Evolutionary conservation across 2,113 vertebrate genomes (phyloP).

Genomic region (Riparia riparia): DNA sequence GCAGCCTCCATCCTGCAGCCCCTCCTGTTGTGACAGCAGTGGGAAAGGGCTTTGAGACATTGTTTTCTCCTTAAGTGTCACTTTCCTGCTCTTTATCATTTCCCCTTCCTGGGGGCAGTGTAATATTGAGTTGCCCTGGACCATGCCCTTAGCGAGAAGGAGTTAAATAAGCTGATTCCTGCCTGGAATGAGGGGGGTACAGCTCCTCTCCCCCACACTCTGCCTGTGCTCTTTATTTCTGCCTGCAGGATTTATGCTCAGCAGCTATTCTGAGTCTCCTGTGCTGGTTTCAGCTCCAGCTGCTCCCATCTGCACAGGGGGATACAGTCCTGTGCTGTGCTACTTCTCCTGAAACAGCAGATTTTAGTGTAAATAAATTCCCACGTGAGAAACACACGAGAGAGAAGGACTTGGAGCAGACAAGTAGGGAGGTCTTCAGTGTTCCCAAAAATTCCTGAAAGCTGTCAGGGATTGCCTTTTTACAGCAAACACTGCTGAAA

Average conservation of each 20-base stretch:
- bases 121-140: not conserved
- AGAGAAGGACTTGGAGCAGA: not conserved
- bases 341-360: not conserved
- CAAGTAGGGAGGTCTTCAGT: not conserved
- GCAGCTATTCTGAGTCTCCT: not conserved
- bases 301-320: conserved; percentile 17
- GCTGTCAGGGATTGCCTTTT: not conserved
- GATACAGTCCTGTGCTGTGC: not conserved
- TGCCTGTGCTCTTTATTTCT: not conserved
- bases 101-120: not conserved
- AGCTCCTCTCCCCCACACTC: not conserved
- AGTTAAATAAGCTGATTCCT: not conserved
- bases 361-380: not conserved
- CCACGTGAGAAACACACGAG: not conserved
- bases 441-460: not conserved
- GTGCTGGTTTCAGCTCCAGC: conserved; percentile 12
- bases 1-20: not conserved
- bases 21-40: not conserved
- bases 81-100: not conserved
- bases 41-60: not conserved
- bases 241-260: not conserved
- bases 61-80: not conserved
- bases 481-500: not conserved
- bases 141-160: not conserved
- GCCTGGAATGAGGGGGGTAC: not conserved